A percentile compares a stretch with the other conserved stretches of the same genome.
Conservation (phyloP, 2,113 vertebrate species). For the Gasterosteus nipponicus region DNA sequence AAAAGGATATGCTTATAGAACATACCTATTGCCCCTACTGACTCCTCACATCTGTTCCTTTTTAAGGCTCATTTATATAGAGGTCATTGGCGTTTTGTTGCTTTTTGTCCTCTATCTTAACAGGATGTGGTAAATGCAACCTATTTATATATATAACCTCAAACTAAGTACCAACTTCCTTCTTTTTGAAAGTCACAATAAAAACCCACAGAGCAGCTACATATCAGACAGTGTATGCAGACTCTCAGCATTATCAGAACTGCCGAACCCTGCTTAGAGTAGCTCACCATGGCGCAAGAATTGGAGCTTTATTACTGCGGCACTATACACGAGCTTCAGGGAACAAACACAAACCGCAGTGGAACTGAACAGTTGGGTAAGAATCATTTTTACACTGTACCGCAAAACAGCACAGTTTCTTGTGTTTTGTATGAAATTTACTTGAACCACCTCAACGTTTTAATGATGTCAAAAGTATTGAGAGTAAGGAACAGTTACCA, state of each 20-base stretch:
- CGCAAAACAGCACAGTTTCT: not conserved
- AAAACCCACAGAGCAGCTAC: rapidly evolving
- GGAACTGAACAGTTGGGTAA: slow-evolving; percentile 42
- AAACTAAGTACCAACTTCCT: slow-evolving; percentile 11
- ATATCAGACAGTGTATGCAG: rapidly evolving
- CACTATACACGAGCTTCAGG: not conserved
- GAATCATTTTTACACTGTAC: not conserved
- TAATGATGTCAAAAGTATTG: not conserved
- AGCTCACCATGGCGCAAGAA: slow-evolving; percentile 27
- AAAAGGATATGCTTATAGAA: not conserved
- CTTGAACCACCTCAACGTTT: not conserved
- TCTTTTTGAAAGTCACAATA: not conserved
- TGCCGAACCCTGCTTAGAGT: not conserved
- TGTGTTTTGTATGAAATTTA: not conserved
- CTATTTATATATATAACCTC: not conserved
- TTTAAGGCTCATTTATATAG: slow-evolving; percentile 11
- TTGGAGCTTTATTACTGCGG: slow-evolving; percentile 12
- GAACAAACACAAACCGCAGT: rapidly evolving
- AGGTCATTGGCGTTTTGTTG: not conserved
- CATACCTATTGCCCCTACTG: not conserved
- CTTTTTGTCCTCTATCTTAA: not conserved
- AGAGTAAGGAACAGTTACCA: not conserved
- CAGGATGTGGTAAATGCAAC: not conserved
- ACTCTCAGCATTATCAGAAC: not conserved
- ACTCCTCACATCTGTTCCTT: slow-evolving; percentile 24